These are phyloP conservation scores for Lepus europaeus DNA, from an alignment of 2,113 vertebrate species.

Conservation along the genomic window DNA sequence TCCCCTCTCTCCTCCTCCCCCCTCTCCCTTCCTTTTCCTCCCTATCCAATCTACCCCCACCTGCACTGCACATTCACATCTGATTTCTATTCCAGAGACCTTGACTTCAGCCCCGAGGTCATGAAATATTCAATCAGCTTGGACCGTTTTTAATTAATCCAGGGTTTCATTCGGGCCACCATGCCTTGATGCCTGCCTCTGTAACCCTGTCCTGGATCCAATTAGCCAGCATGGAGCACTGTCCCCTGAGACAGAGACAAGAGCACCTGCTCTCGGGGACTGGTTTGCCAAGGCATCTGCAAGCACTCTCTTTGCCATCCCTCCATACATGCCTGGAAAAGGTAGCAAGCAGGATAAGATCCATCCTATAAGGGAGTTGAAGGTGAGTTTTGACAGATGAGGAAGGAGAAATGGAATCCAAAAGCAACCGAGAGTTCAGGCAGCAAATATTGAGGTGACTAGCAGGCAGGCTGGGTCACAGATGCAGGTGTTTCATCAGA, in stretches of 20 bases:
- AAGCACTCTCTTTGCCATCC: background rate
- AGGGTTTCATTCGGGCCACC: slow-evolving; percentile 63
- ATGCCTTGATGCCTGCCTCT: background rate
- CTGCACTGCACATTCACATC: background rate
- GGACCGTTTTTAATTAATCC: slow-evolving; percentile 75
- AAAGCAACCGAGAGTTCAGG: background rate
- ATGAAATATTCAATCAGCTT: slow-evolving; percentile 77
- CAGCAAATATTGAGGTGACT: background rate
- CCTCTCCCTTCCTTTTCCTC: too few species aligned
- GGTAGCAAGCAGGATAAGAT: background rate
- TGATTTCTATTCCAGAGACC: slow-evolving; percentile 63
- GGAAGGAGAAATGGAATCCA: background rate
- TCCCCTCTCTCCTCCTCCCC: too few species aligned
- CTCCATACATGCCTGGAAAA: background rate
- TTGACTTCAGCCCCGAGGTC: slow-evolving; percentile 48
- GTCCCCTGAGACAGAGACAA: background rate
- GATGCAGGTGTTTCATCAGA: slow-evolving; percentile 35
- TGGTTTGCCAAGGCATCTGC: background rate
- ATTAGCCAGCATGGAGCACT: background rate
- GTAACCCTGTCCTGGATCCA: background rate
- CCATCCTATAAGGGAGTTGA: background rate
- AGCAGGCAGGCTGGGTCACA: background rate
- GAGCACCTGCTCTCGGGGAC: background rate
- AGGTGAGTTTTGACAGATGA: background rate
- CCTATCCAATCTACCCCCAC: background rate